Conservation (phyloP, 1,140 invertebrate genomes). For the Trichonephila inaurata region DNA sequence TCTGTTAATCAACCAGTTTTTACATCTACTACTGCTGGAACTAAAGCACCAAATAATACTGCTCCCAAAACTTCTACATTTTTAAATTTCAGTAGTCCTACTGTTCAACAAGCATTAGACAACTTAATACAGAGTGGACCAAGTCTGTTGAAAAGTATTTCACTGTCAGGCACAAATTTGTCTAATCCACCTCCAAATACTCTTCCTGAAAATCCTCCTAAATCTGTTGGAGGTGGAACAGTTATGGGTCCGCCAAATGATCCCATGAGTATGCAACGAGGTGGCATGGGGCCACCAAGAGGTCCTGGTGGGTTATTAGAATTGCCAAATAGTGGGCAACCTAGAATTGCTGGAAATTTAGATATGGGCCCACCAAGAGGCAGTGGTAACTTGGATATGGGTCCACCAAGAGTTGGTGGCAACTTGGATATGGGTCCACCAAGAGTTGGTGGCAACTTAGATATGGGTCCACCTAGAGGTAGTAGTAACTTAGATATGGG, state of each 20-base stretch:
- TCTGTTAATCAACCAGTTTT: neutral
- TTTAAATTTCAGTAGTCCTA: conserved; percentile 82
- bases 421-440: neutral
- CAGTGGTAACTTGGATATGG: neutral
- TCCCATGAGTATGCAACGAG: conserved; percentile 32
- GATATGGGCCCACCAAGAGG: conserved; percentile 35
- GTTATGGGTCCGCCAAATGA: conserved; percentile 17
- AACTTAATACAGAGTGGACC: conserved; percentile 81
- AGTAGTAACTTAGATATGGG: neutral
- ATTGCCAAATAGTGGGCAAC: neutral
- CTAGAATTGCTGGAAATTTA: conserved; percentile 1
- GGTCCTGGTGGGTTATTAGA: conserved; percentile 29
- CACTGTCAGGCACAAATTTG: conserved; percentile 13
- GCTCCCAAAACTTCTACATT: conserved; percentile 73
- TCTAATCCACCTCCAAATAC: neutral
- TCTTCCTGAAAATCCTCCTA: neutral
- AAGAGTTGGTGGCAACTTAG: neutral
- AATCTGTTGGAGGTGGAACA: neutral
- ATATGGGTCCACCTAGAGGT: neutral
- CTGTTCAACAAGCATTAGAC: conserved; percentile 82
- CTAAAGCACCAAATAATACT: conserved; percentile 31
- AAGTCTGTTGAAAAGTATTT: conserved; percentile 77
- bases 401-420: conserved; percentile 8
- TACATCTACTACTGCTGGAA: neutral
- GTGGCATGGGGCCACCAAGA: conserved; percentile 26